Percentiles rank a stretch among this genome's conserved stretches.
phyloP scores from a whole-genome alignment of 2,888 invertebrate genomes.

The Tetropium fuscum region DNA sequence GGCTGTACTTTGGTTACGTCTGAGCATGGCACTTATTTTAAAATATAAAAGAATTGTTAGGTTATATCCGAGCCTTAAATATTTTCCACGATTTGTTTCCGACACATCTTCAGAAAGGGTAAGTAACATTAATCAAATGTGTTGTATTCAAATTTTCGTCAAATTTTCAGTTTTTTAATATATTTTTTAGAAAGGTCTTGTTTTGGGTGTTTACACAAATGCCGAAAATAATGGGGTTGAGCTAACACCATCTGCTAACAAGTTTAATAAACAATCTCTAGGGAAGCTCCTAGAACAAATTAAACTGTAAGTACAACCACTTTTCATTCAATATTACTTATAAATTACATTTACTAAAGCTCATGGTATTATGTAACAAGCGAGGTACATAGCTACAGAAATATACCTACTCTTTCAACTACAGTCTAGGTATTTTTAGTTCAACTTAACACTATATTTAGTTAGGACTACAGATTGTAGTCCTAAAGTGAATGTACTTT shows the following conservation, averaged over 20 bases:
- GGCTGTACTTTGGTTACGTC: too few relatives aligned
- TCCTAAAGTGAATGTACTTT: too few relatives aligned
- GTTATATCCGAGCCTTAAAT: conserved; percentile 49
- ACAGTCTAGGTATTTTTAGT: too few relatives aligned
- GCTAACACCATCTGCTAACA: conserved; percentile 67
- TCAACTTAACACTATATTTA: too few relatives aligned
- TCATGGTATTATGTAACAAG: too few relatives aligned
- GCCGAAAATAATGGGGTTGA: conserved; percentile 63
- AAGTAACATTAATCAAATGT: conserved; percentile 18
- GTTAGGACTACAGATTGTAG: too few relatives aligned
- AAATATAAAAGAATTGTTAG: conserved; percentile 51
- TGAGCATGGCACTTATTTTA: conserved; percentile 38
- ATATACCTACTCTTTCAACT: too few relatives aligned
- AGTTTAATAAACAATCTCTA: conserved; percentile 65
- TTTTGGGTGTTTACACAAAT: conserved; percentile 68
- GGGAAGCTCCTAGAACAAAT: conserved; percentile 67
- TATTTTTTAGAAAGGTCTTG: conserved; percentile 67
- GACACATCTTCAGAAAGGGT: conserved; percentile 45
- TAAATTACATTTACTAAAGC: too few relatives aligned
- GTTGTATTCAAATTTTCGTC: not conserved
- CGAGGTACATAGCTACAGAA: too few relatives aligned
- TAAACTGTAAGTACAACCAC: conserved; percentile 66
- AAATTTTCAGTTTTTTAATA: conserved; percentile 7
- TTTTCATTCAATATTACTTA: too few relatives aligned
- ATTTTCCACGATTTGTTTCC: conserved; percentile 43